Percentiles rank a stretch among this genome's conserved stretches.
Evolutionary conservation across 2,113 vertebrate genomes (phyloP).

Genomic region (Spilogale gracilis): DNA sequence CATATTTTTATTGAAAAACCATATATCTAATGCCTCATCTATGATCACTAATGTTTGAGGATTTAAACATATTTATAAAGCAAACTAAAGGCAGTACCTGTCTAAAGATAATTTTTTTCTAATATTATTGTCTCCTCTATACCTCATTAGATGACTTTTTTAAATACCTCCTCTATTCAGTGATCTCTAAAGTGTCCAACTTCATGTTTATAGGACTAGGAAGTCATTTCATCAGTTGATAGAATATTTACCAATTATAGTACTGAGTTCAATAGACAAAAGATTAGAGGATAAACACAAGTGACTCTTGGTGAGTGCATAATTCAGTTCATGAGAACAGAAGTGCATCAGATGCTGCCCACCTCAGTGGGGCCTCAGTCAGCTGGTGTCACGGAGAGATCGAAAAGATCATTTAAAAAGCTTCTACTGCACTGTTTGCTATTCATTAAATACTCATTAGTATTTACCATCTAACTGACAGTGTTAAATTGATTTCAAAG

Average conservation of each 20-base stretch:
- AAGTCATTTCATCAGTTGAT: constrained; percentile 16
- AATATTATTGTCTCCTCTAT: neutral
- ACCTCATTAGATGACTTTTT: neutral
- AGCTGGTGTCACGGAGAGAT: neutral
- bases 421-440: neutral
- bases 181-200: constrained; percentile 8
- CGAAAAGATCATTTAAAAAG: neutral
- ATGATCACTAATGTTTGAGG: neutral
- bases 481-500: neutral
- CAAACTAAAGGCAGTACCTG: neutral
- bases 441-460: neutral
- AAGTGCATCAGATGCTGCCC: neutral
- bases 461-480: neutral
- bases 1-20: neutral
- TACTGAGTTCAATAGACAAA: neutral
- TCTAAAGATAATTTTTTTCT: constrained; percentile 14
- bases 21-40: neutral
- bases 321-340: neutral
- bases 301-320: neutral
- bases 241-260: neutral
- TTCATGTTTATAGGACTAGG: neutral
- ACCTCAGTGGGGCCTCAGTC: neutral
- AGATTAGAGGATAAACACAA: neutral
- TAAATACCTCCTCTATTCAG: neutral
- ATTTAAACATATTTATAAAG: neutral